phyloP scores from a whole-genome alignment of 1,140 invertebrate genomes.

The Penaeus japonicus region DNA sequence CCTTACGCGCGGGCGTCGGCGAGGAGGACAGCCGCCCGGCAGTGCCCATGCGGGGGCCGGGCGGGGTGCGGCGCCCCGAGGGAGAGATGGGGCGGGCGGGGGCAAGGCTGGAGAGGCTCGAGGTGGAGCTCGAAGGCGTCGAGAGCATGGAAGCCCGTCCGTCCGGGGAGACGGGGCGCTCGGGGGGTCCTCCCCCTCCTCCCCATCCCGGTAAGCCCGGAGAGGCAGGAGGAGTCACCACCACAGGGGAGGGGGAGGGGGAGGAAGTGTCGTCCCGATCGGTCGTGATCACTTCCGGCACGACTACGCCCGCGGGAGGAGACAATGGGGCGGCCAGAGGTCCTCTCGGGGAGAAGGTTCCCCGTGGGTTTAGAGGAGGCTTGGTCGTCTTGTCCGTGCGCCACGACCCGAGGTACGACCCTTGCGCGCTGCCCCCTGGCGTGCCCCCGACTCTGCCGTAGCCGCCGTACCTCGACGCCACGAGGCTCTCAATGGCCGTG shows the following conservation, averaged over 20 bases:
- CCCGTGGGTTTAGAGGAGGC: slow-evolving; percentile 32
- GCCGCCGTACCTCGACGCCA: no score
- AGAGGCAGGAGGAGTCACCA: slow-evolving; percentile 37
- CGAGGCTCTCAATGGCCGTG: no score
- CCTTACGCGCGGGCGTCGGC: slow-evolving; percentile 47
- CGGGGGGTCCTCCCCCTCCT: background rate
- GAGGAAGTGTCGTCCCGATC: slow-evolving; percentile 10
- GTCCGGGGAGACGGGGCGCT: slow-evolving; percentile 45
- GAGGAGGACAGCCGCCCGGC: slow-evolving; percentile 46
- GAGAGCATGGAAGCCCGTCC: slow-evolving; percentile 48
- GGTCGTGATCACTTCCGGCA: background rate
- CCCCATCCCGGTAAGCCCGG: background rate
- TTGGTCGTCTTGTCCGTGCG: slow-evolving; percentile 1
- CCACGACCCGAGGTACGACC: no score
- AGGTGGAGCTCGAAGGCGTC: slow-evolving; percentile 57
- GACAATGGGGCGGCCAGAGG: background rate
- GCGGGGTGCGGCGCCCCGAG: slow-evolving; percentile 54
- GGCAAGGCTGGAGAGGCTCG: slow-evolving; percentile 54
- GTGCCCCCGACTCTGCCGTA: no score
- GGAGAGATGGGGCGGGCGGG: slow-evolving; percentile 54
- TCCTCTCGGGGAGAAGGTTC: slow-evolving; percentile 11
- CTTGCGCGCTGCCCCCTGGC: no score
- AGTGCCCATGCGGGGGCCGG: slow-evolving; percentile 56
- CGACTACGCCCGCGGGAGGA: background rate
- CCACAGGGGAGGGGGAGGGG: slow-evolving; percentile 10